phyloP scores from a whole-genome alignment of 1,140 invertebrate genomes.

The Sitodiplosis mosellana region DNA sequence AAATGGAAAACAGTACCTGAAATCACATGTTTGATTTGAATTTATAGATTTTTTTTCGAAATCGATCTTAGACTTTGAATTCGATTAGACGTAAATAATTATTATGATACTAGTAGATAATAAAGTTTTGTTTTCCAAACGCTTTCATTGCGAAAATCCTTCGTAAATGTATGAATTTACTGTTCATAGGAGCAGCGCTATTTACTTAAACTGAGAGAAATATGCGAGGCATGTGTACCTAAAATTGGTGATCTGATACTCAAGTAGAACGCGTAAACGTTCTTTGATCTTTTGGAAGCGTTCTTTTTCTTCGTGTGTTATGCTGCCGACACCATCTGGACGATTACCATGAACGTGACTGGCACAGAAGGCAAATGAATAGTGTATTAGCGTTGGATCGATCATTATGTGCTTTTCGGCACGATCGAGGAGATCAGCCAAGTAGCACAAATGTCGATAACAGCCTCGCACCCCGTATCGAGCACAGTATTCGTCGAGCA shows the following conservation, averaged over 20 bases:
- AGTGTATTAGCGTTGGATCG: constrained; percentile 96
- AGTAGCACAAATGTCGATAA: constrained; percentile 87
- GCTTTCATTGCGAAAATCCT: too few species aligned
- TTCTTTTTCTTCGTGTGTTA: constrained; percentile 93
- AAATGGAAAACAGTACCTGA: constrained; percentile 93
- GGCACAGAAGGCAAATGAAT: constrained; percentile 96
- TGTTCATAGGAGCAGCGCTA: too few species aligned
- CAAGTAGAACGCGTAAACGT: constrained; percentile 73
- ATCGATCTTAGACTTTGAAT: too few species aligned
- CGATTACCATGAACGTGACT: constrained; percentile 97
- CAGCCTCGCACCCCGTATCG: constrained; percentile 93
- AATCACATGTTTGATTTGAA: constrained; percentile 6
- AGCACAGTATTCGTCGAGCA: constrained; percentile 96
- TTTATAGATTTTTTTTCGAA: not conserved
- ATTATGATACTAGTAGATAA: too few species aligned
- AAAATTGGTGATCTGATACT: constrained; percentile 99
- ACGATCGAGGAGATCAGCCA: constrained; percentile 87
- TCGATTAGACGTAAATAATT: too few species aligned
- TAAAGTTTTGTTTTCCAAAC: too few species aligned
- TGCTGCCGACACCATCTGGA: constrained; percentile 95
- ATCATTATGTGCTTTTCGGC: constrained; percentile 87
- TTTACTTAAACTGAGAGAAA: too few species aligned
- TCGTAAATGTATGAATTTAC: too few species aligned
- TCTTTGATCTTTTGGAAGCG: constrained; percentile 97
- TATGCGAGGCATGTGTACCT: constrained; percentile 45